phyloP scores from a whole-genome alignment of 2,797 vertebrate genomes.

The Tokudaia muenninki region DNA sequence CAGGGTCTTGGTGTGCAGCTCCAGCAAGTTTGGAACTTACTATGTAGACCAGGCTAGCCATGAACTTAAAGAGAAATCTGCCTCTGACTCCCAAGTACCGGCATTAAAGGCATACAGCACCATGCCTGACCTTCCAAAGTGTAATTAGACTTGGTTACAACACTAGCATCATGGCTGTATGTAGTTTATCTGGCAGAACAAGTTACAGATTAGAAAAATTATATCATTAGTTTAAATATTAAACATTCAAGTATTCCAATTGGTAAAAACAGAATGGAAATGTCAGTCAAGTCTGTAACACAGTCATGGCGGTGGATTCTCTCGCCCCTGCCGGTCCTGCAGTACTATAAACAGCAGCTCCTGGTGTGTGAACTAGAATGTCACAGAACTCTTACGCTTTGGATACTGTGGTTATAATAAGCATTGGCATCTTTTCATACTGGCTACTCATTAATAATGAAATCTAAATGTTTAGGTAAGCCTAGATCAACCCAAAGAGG shows the following conservation, averaged over 20 bases:
- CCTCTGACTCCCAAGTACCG: not conserved
- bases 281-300: conserved; percentile 47
- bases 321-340: conserved; percentile 10
- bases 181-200: conserved; percentile 54
- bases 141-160: conserved; percentile 60
- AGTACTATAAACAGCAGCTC: conserved; percentile 11
- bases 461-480: conserved; percentile 44
- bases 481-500: conserved; percentile 42
- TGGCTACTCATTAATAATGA: conserved; percentile 26
- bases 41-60: not conserved
- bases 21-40: not conserved
- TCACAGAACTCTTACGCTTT: not conserved
- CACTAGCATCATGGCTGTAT: conserved; percentile 34
- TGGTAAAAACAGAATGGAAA: conserved; percentile 78
- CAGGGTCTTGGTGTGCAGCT: not conserved
- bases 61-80: not conserved
- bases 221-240: conserved; percentile 81
- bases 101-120: not conserved
- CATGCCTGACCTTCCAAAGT: not conserved
- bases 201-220: conserved; percentile 80
- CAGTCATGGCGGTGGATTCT: not conserved
- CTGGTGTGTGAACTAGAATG: not conserved
- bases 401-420: conserved; percentile 23
- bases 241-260: conserved; percentile 79
- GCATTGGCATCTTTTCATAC: conserved; percentile 51